These are phyloP conservation scores for Heterodera filipjevi DNA, from an alignment of 2,888 invertebrate genomes.

Conservation along the genomic window DNA sequence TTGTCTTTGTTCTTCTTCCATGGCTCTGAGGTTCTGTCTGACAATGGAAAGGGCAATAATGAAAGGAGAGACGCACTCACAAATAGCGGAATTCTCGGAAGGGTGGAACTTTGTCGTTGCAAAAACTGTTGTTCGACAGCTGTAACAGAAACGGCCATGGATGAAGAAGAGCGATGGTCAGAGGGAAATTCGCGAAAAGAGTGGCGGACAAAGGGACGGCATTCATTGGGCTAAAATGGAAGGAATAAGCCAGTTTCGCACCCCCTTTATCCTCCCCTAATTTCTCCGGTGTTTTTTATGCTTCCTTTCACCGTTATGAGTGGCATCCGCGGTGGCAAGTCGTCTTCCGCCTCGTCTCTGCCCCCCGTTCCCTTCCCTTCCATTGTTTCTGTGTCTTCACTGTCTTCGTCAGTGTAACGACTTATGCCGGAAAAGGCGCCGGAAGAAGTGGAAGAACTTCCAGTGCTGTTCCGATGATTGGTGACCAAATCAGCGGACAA, in stretches of 20 bases:
- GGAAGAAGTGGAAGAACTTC: constrained; percentile 14
- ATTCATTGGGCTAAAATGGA: not conserved
- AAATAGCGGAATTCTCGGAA: not conserved
- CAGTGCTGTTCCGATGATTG: constrained; percentile 5
- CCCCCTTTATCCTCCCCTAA: too few relatives aligned
- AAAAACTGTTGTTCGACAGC: not conserved
- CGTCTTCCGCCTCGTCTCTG: not conserved
- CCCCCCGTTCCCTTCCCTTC: not conserved
- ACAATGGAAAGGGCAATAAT: not conserved
- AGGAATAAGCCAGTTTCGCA: not conserved
- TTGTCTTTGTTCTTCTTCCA: not conserved
- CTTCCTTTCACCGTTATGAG: not conserved
- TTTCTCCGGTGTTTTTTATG: not conserved
- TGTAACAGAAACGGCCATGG: not conserved
- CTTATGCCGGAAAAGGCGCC: constrained; percentile 23
- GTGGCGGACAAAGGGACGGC: not conserved
- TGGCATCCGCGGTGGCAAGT: constrained; percentile 26
- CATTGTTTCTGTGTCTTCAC: not conserved
- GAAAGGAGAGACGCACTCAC: not conserved
- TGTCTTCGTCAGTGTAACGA: not conserved
- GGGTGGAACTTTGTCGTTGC: constrained; percentile 11
- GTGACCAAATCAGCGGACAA: not conserved
- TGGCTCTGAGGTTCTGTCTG: constrained; percentile 1
- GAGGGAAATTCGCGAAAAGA: not conserved
- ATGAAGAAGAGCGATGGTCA: constrained; percentile 1